Conservation (phyloP, 2,888 invertebrate species). For the Pandemis heparana region DNA sequence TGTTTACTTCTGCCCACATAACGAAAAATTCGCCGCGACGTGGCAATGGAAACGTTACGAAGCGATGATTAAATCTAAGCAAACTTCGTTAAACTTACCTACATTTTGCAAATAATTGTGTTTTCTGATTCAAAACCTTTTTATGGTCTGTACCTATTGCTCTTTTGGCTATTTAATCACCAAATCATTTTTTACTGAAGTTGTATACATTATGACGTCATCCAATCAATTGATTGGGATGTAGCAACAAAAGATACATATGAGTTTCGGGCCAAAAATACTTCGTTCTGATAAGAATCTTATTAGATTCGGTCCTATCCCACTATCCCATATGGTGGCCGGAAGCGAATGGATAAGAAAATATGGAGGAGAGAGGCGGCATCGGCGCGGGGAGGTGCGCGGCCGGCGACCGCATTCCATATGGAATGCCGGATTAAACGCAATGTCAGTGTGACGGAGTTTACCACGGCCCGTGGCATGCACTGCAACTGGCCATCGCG, state of each 20-base stretch:
- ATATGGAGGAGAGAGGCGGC: constrained; percentile 74
- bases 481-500: constrained; percentile 54
- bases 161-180: constrained; percentile 14
- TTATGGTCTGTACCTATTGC: neutral
- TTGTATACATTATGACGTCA: constrained; percentile 60
- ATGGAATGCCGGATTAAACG: constrained; percentile 82
- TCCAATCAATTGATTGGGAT: constrained; percentile 44
- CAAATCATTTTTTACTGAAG: constrained; percentile 12
- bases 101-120: constrained; percentile 6
- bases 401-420: constrained; percentile 84
- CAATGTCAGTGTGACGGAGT: constrained; percentile 81
- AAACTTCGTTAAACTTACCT: constrained; percentile 46
- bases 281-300: constrained; percentile 61
- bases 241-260: constrained; percentile 11
- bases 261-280: constrained; percentile 14
- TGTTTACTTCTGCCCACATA: constrained; percentile 53
- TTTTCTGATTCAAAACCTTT: neutral
- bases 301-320: constrained; percentile 74
- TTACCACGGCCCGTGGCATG: constrained; percentile 53
- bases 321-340: constrained; percentile 79
- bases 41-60: constrained; percentile 69
- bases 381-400: constrained; percentile 62
- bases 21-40: constrained; percentile 71
- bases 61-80: constrained; percentile 65
- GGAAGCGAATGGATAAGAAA: constrained; percentile 79